Conservation (phyloP, 2,797 vertebrate species). For the Ctenochaetus hawaiiensis region DNA sequence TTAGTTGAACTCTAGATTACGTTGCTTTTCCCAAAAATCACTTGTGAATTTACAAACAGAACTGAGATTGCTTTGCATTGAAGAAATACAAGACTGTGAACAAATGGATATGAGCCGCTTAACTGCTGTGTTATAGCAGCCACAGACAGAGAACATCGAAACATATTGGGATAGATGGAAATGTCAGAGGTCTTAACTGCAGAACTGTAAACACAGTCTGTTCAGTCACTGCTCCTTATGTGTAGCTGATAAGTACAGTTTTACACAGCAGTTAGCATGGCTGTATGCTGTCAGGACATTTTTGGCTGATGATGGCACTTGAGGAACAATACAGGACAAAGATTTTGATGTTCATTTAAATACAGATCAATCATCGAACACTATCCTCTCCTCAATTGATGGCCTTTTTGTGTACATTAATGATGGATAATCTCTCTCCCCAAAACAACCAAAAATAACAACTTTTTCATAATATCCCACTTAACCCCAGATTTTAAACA, state of each 20-base stretch:
- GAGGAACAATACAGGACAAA: not conserved
- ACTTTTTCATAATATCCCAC: not conserved
- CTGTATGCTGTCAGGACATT: not conserved
- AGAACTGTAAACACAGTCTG: constrained; percentile 62
- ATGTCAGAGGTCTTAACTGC: constrained; percentile 53
- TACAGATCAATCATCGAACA: not conserved
- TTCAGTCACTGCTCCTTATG: constrained; percentile 19
- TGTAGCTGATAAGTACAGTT: not conserved
- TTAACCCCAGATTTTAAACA: not conserved
- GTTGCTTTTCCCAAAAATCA: not conserved
- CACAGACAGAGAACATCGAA: constrained; percentile 29
- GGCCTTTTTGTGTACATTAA: not conserved
- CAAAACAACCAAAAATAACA: no score
- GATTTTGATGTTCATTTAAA: no score
- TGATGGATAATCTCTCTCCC: no score
- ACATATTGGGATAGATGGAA: constrained; percentile 50
- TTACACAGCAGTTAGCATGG: not conserved
- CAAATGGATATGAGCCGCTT: constrained; percentile 25
- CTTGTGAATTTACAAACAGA: not conserved
- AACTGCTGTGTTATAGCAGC: constrained; percentile 31
- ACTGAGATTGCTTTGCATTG: not conserved
- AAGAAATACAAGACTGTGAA: constrained; percentile 1
- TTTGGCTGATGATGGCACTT: not conserved
- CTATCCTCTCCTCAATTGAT: not conserved
- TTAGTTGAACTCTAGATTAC: not conserved